A percentile compares a stretch with the other conserved stretches of the same genome.
These are phyloP conservation scores for Chelonus formosanus DNA, from an alignment of 2,888 invertebrate species.

Conservation along the genomic window DNA sequence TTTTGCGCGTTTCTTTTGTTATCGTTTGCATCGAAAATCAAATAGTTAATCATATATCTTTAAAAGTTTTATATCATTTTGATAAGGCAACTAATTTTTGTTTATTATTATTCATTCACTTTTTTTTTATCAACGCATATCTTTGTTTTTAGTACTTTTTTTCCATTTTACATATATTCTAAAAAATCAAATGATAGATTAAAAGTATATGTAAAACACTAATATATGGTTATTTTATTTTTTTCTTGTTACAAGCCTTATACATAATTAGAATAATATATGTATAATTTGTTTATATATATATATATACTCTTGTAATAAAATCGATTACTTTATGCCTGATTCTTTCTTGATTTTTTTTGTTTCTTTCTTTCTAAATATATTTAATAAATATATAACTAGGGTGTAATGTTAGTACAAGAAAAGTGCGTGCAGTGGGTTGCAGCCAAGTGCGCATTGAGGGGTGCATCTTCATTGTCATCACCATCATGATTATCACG, in stretches of 20 bases:
- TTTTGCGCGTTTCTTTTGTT: slow-evolving; percentile 7
- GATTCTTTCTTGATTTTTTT: slow-evolving; percentile 40
- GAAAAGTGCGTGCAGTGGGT: slow-evolving; percentile 65
- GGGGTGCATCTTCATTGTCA: slow-evolving; percentile 57
- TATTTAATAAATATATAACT: slow-evolving; percentile 58
- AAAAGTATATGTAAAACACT: slow-evolving; percentile 64
- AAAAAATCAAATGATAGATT: slow-evolving; percentile 62
- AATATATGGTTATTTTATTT: slow-evolving; percentile 64
- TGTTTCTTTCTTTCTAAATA: slow-evolving; percentile 31
- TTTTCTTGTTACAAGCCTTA: slow-evolving; percentile 65
- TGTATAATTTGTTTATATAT: slow-evolving; percentile 57
- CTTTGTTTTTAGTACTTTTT: slow-evolving; percentile 36
- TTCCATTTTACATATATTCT: slow-evolving; percentile 38
- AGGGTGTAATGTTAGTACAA: slow-evolving; percentile 64
- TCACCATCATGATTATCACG: slow-evolving; percentile 44
- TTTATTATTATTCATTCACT: slow-evolving; percentile 37
- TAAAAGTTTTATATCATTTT: slow-evolving; percentile 37
- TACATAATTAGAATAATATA: slow-evolving; percentile 63
- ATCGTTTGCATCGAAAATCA: slow-evolving; percentile 18
- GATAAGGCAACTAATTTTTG: slow-evolving; percentile 62
- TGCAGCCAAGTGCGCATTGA: slow-evolving; percentile 62
- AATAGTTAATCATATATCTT: slow-evolving; percentile 24
- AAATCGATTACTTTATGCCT: slow-evolving; percentile 52
- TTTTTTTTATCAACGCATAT: neutral
- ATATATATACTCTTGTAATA: slow-evolving; percentile 59